Evolutionary conservation across 2,797 vertebrate species (phyloP).

Genomic region (Siniperca undulata): DNA sequence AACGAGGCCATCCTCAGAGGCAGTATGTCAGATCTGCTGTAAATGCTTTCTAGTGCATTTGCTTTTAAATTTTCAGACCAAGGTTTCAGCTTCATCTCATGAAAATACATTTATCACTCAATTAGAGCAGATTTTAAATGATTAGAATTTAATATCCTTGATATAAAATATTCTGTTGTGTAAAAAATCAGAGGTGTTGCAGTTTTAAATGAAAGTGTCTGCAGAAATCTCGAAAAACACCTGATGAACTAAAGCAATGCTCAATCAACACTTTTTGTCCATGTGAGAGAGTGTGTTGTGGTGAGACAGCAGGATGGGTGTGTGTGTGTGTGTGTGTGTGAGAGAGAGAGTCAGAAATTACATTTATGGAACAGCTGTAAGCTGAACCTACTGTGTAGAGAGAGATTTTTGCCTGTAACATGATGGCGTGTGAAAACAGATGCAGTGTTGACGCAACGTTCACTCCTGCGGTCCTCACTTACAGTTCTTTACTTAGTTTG

Average conservation of each 20-base stretch:
- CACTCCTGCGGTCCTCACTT: conserved; percentile 33
- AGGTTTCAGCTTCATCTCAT: background rate
- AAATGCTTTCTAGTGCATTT: background rate
- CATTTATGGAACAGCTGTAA: conserved; percentile 62
- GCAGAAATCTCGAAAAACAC: background rate
- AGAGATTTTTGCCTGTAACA: conserved; percentile 24
- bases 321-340: conserved; percentile 29
- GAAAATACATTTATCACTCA: background rate
- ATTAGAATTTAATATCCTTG: background rate
- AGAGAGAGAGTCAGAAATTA: conserved; percentile 8
- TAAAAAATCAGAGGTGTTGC: background rate
- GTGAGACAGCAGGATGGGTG: conserved; percentile 3
- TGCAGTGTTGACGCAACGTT: conserved; percentile 44
- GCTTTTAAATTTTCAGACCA: background rate
- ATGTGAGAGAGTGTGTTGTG: conserved; percentile 38
- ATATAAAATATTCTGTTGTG: background rate
- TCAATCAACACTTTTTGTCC: conserved; percentile 68
- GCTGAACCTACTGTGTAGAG: conserved; percentile 1
- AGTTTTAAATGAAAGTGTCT: conserved; percentile 1
- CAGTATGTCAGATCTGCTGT: conserved; percentile 83
- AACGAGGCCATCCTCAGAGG: conserved; percentile 90
- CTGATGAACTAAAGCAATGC: background rate
- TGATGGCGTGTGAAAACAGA: conserved; percentile 64
- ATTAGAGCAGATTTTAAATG: background rate
- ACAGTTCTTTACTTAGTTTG: background rate